Conservation (phyloP, 2,797 vertebrate genomes). For the Crypturellus tataupa region DNA sequence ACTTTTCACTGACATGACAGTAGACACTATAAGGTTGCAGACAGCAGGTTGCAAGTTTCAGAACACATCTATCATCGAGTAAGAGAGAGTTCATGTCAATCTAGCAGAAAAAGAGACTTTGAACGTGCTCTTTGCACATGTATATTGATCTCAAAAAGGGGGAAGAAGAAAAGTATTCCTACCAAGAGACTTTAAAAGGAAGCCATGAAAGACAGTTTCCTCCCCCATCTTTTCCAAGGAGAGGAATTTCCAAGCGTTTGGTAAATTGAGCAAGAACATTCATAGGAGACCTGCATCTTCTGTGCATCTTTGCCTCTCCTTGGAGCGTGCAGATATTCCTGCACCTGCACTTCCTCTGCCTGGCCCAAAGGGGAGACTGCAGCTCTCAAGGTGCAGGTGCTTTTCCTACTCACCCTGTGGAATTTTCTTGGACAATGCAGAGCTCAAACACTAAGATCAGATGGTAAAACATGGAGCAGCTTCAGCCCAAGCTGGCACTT, state of each 20-base stretch:
- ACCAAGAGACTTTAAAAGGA: background rate
- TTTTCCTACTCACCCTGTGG: background rate
- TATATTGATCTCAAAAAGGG: background rate
- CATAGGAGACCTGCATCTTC: background rate
- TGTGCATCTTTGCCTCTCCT: background rate
- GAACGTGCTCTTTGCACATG: background rate
- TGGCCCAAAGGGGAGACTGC: background rate
- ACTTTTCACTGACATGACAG: background rate
- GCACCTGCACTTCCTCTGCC: no score
- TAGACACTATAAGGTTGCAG: background rate
- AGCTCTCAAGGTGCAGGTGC: background rate
- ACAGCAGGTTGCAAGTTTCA: background rate
- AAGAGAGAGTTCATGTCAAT: background rate
- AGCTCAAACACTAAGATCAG: slow-evolving; percentile 39
- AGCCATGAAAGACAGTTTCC: slow-evolving; percentile 14
- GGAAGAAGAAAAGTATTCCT: background rate
- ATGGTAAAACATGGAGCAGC: slow-evolving; percentile 50
- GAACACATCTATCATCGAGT: background rate
- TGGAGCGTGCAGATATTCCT: background rate
- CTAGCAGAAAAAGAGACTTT: background rate
- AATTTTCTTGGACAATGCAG: background rate
- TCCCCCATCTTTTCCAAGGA: background rate
- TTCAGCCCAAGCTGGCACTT: slow-evolving; percentile 15
- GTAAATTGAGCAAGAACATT: slow-evolving; percentile 6
- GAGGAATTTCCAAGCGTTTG: slow-evolving; percentile 40